Percentiles rank a stretch among this genome's conserved stretches.
These are phyloP conservation scores for Nephila pilipes DNA, from an alignment of 1,140 invertebrate genomes.

Conservation along the genomic window DNA sequence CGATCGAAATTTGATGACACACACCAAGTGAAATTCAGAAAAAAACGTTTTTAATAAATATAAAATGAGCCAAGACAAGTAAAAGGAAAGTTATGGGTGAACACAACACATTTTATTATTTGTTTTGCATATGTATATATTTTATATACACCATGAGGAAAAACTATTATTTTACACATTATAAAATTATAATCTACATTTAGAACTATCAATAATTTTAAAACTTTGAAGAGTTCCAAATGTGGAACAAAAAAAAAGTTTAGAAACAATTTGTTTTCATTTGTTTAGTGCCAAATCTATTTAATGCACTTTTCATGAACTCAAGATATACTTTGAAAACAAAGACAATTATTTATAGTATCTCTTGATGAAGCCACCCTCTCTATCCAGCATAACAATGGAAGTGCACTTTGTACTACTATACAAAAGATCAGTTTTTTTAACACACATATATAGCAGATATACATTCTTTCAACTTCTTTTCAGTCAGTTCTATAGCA, in stretches of 20 bases:
- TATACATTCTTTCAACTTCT: neutral
- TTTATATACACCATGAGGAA: constrained; percentile 43
- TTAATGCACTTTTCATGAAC: constrained; percentile 14
- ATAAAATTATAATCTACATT: constrained; percentile 62
- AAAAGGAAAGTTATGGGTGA: neutral
- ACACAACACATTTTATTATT: constrained; percentile 26
- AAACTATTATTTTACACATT: constrained; percentile 39
- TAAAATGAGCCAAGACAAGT: neutral
- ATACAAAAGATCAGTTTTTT: constrained; percentile 20
- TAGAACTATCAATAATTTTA: neutral
- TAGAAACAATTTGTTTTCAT: neutral
- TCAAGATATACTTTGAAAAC: neutral
- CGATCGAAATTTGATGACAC: no score
- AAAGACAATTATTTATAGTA: neutral
- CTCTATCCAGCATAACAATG: neutral
- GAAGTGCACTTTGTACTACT: neutral
- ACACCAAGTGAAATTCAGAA: no score
- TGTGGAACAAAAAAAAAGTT: neutral
- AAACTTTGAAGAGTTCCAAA: neutral
- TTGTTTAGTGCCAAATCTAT: neutral
- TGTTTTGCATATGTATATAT: constrained; percentile 23
- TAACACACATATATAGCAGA: neutral
- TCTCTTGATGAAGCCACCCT: neutral
- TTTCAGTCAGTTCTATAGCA: constrained; percentile 28
- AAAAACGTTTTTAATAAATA: no score